Conservation (phyloP, 2,113 vertebrate genomes). For the Antechinus stuartii region DNA sequence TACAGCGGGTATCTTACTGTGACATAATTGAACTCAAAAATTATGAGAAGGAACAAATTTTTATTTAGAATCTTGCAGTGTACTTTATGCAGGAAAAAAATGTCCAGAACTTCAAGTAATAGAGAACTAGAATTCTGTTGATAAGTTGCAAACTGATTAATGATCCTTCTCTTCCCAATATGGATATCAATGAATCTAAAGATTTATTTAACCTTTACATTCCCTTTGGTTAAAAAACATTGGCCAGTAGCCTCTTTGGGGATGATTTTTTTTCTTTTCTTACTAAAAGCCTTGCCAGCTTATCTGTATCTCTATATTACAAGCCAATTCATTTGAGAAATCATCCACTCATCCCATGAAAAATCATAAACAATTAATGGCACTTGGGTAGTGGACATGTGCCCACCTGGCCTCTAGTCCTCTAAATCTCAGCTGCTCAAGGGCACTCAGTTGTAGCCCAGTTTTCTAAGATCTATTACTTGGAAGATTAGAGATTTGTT, state of each 20-base stretch:
- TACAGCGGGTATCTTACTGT: constrained; percentile 43
- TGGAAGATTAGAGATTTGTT: neutral
- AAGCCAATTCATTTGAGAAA: neutral
- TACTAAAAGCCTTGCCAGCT: constrained; percentile 12
- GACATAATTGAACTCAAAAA: constrained; percentile 29
- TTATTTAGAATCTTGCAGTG: constrained; percentile 22
- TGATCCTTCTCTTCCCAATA: constrained; percentile 12
- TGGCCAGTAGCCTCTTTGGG: neutral
- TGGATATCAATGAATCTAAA: constrained; percentile 4
- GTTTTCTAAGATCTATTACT: constrained; percentile 1
- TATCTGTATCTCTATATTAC: neutral
- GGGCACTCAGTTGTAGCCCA: neutral
- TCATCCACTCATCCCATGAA: neutral
- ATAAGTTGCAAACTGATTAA: neutral
- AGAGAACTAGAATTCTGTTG: constrained; percentile 4
- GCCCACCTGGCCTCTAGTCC: neutral
- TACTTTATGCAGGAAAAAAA: constrained; percentile 44
- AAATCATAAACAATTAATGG: neutral
- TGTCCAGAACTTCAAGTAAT: constrained; percentile 21
- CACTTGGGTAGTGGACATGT: neutral
- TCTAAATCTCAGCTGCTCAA: constrained; percentile 20
- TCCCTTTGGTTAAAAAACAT: constrained; percentile 37
- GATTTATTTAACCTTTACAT: neutral
- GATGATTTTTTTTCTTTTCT: neutral
- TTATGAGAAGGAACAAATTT: neutral